These are phyloP conservation scores for Morone saxatilis DNA, from an alignment of 2,113 vertebrate genomes.

Conservation along the genomic window DNA sequence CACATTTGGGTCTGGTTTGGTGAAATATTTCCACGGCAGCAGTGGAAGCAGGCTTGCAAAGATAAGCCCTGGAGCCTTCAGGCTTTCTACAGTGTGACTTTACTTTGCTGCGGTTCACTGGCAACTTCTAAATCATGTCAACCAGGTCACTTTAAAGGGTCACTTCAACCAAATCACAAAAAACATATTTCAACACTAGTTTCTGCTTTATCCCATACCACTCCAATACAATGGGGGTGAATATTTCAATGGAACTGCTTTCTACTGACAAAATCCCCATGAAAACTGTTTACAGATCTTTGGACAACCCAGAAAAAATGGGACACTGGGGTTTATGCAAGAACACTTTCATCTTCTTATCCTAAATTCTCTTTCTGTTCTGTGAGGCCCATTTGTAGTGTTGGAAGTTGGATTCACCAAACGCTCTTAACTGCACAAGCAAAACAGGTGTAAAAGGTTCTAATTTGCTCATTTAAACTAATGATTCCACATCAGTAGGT, in stretches of 20 bases:
- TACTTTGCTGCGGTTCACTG: not conserved
- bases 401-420: not conserved
- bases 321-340: no score
- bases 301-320: not conserved
- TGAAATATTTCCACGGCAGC: constrained; percentile 23
- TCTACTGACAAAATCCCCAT: no score
- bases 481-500: not conserved
- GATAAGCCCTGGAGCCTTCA: constrained; percentile 10
- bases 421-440: not conserved
- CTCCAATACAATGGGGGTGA: no score
- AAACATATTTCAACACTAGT: not conserved
- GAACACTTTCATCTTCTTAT: no score
- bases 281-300: no score
- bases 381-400: not conserved
- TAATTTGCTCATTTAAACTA: not conserved
- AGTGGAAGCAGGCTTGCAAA: not conserved
- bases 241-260: no score
- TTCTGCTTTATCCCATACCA: no score
- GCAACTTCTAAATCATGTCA: not conserved
- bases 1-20: constrained; percentile 8
- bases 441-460: not conserved
- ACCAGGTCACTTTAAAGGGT: not conserved
- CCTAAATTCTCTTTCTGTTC: not conserved
- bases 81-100: constrained; percentile 11
- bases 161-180: not conserved